phyloP scores from a whole-genome alignment of 2,113 vertebrate genomes.

The Nerophis ophidion region DNA sequence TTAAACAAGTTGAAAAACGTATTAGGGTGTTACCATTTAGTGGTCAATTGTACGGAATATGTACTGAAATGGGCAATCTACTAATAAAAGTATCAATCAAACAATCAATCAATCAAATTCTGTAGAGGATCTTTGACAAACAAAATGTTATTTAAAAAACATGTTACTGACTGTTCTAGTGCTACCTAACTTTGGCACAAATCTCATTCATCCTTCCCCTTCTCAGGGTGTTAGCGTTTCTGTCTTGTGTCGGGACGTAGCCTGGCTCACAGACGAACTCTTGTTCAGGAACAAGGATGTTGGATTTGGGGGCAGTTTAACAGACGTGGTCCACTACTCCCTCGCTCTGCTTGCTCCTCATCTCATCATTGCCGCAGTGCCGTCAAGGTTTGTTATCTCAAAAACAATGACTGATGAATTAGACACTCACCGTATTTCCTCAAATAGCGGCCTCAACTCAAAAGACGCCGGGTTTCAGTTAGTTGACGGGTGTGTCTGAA shows the following conservation, averaged over 20 bases:
- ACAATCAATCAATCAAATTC: too few species aligned
- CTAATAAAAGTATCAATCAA: too few species aligned
- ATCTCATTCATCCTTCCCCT: constrained; percentile 22
- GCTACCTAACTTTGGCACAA: constrained; percentile 19
- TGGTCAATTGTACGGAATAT: too few species aligned
- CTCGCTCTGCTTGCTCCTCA: constrained; percentile 67
- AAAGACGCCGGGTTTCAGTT: too few species aligned
- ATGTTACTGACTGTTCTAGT: constrained; percentile 10
- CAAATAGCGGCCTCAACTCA: too few species aligned
- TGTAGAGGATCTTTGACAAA: too few species aligned
- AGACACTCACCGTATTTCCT: constrained; percentile 1
- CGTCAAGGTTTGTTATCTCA: constrained; percentile 37
- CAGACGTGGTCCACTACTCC: constrained; percentile 67
- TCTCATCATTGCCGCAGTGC: constrained; percentile 59
- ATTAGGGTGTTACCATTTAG: too few species aligned
- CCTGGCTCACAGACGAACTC: constrained; percentile 80
- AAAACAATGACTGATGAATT: constrained; percentile 7
- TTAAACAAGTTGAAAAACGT: too few species aligned
- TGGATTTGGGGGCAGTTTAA: constrained; percentile 78
- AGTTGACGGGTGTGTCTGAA: too few species aligned
- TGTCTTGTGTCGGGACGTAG: constrained; percentile 75
- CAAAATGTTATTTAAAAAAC: too few species aligned
- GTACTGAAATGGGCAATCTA: too few species aligned
- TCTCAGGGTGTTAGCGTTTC: constrained; percentile 74
- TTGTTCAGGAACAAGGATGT: constrained; percentile 79